Evolutionary conservation across 2,888 invertebrate genomes (phyloP).

Genomic region (Poecilobothrus nobilitatus): DNA sequence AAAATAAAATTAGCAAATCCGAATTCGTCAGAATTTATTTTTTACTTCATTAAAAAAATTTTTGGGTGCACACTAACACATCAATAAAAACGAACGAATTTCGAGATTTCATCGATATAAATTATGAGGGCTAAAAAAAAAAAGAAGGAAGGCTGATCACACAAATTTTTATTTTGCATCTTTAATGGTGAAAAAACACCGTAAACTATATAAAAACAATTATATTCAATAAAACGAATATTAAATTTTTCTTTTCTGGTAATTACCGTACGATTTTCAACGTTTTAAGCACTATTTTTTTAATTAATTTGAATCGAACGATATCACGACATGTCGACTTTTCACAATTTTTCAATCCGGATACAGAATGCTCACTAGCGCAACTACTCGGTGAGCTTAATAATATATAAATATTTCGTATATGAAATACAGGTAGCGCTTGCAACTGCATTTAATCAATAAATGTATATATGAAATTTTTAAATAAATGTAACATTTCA

Average conservation of each 20-base stretch:
- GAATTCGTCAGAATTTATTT: conserved; percentile 3
- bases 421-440: neutral
- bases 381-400: neutral
- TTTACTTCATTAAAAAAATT: neutral
- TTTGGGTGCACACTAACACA: neutral
- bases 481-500: too few species aligned
- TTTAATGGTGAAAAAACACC: neutral
- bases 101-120: conserved; percentile 4
- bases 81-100: conserved; percentile 1
- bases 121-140: neutral
- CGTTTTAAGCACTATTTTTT: conserved; percentile 1
- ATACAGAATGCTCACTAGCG: conserved; percentile 1
- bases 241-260: neutral
- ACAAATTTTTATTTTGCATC: neutral
- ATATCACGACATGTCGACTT: conserved; percentile 6
- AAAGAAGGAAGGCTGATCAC: conserved; percentile 3
- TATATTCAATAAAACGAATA: neutral
- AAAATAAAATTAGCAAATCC: neutral
- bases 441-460: too few species aligned
- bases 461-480: too few species aligned
- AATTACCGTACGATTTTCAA: conserved; percentile 3
- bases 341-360: conserved; percentile 6
- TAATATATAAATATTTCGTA: neutral
- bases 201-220: neutral
- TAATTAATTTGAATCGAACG: neutral